Base-by-base conservation (phyloP, 2,888 invertebrate genomes). In the Lagria hirta region DNA sequence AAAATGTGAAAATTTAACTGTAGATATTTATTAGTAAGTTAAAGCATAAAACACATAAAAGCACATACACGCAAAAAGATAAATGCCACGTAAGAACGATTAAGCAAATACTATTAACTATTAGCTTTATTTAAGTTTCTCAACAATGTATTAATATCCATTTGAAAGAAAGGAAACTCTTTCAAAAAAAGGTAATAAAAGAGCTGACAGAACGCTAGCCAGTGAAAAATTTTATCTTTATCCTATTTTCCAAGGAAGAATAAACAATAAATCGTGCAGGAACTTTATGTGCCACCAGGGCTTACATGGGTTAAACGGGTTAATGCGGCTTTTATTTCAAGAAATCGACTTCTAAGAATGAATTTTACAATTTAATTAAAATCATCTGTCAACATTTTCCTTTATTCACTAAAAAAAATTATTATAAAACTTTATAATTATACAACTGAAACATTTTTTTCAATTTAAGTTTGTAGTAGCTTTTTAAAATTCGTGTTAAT, bases 271-370 rank as follows among this genome's bases (percentile, higher is more conserved):
- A 38, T 38, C 38, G 38, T 38, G 23, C 29, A 38, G 30, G 21
- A 29, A 38, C 15, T 38, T 38, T 38, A 38, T 38, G 38, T 38
- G 38, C 38, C 38, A 38, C 38, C 29, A 30, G 38, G 38, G 38
- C 20, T 38, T 38, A 38, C 29, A 38, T 18, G 38, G 30, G 38
- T 38, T 38, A 38, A 38, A 38, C 38, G 38, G 38, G 29, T 38
- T 38, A 38, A 38, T 38, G 38, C 38, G 38, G 38, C 16, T 14
- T 29, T 38, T 38, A 38, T 30, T 30, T 38, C 22, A 38, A 38
- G 38, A 38, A 29, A 38, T 38, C 30, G 30, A 38, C 38, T 38
- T 29, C 29, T 23, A 23, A 29, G 30, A 16, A 30, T 28, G 27
- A 37, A 22, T 29, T 37, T 29, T 14, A 37, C 29, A 23, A 38